Evolutionary conservation across 1,140 invertebrate genomes (phyloP), one percentile per base, ranked within the genome.

Genomic region (Chironomus tepperi): DNA sequence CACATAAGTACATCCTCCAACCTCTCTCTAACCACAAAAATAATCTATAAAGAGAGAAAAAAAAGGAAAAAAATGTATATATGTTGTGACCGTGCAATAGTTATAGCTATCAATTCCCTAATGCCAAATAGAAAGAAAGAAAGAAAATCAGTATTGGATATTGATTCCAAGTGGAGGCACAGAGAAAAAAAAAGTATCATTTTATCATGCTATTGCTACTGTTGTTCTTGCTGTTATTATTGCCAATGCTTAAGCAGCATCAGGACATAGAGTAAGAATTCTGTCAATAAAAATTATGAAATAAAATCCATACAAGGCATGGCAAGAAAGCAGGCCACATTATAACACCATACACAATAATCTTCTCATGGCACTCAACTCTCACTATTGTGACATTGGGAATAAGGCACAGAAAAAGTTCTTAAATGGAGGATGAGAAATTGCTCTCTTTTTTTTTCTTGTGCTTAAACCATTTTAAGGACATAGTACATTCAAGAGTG

Each of bases 101-200:
- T n/a, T 57, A 57, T 57, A 57, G 47, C 47, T 57, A 57, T 57
- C 47, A 57, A 57, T 57, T 57, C 47, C 47, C 47, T 57, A 57
- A 57, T 57, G 47, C 47, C 47, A 57, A 57, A 57, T 57, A 47
- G 43, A 47, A 47, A 47, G 8, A 57, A n/a, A 57, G 47, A 57
- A 57, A 57, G 47, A 57, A n/a, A 57, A 57, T 57, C 47, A 57
- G 47, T 57, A 57, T 57, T 57, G 43, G 43, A 57, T 57, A 57
- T 57, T 12, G 12, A 57, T 57, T 57, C 12, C 47, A 57, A 57
- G n/a, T 34, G 2, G 24, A 34, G 24, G 5, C 2, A 5, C 24
- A 57, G 2, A 47, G 15, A 47, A 10, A 6, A 43, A 43, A 43
- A 47, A 47, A 47, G 43, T 47, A 47, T 47, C 24, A 34, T 34